Conservation (phyloP, 2,888 invertebrate genomes). For the Tortricodes alternella region DNA sequence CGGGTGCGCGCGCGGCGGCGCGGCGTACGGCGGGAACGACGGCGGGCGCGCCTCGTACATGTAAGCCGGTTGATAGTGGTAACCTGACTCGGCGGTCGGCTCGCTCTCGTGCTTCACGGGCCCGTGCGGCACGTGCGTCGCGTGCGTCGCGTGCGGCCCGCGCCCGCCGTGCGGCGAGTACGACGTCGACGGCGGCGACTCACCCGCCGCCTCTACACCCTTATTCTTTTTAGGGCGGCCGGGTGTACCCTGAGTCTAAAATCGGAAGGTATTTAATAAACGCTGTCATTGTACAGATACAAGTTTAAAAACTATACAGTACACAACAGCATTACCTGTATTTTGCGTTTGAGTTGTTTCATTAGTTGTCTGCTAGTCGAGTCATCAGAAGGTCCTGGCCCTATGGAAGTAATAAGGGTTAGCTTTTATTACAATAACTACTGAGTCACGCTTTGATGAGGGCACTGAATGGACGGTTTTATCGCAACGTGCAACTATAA, state of each 20-base stretch:
- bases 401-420: not conserved
- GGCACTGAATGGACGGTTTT: too few relatives aligned
- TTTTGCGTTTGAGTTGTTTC: slow-evolving; percentile 75
- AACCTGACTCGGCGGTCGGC: slow-evolving; percentile 44
- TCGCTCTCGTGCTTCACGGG: slow-evolving; percentile 66
- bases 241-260: slow-evolving; percentile 65
- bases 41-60: slow-evolving; percentile 44
- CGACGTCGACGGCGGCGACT: slow-evolving; percentile 69
- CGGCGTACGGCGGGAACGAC: slow-evolving; percentile 46
- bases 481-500: too few relatives aligned
- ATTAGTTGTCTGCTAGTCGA: slow-evolving; percentile 66
- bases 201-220: slow-evolving; percentile 54
- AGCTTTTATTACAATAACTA: not conserved
- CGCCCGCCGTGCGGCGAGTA: slow-evolving; percentile 45
- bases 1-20: slow-evolving; percentile 43
- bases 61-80: slow-evolving; percentile 59
- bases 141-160: slow-evolving; percentile 59
- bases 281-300: too few relatives aligned
- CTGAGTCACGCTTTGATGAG: too few relatives aligned
- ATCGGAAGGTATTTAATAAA: too few relatives aligned
- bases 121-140: slow-evolving; percentile 48
- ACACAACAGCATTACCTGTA: slow-evolving; percentile 56
- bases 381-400: slow-evolving; percentile 61
- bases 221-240: slow-evolving; percentile 76
- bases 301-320: not conserved